A percentile compares a stretch with the other conserved stretches of the same genome.
phyloP scores from a whole-genome alignment of 2,888 invertebrate species.

The Agrochola litura region DNA sequence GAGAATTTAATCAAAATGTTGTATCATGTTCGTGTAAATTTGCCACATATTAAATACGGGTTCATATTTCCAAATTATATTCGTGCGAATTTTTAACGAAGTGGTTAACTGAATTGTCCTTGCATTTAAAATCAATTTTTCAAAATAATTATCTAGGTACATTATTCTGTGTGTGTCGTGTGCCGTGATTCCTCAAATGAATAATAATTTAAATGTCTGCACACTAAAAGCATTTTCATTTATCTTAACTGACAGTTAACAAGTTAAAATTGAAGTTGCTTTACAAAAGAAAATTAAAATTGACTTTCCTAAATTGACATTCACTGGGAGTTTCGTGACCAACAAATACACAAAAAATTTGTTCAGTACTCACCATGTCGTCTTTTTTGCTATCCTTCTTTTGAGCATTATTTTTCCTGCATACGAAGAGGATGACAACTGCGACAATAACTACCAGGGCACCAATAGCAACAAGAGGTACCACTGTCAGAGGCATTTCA shows the following conservation, averaged over 20 bases:
- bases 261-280: not conserved
- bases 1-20: slow-evolving; percentile 13
- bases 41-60: too few relatives aligned
- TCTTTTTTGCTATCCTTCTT: slow-evolving; percentile 93
- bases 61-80: not conserved
- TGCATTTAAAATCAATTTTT: not conserved
- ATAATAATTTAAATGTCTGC: not conserved
- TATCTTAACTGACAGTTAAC: not conserved
- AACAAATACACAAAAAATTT: not conserved
- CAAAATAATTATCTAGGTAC: not conserved
- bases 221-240: slow-evolving; percentile 2
- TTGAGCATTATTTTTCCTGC: slow-evolving; percentile 92
- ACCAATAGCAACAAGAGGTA: slow-evolving; percentile 93
- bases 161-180: not conserved
- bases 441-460: slow-evolving; percentile 93
- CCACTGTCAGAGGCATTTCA: slow-evolving; percentile 92
- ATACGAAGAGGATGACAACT: slow-evolving; percentile 92
- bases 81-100: slow-evolving; percentile 1
- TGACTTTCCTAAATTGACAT: not conserved
- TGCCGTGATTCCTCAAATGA: not conserved
- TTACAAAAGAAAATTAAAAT: not conserved
- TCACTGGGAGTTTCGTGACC: not conserved
- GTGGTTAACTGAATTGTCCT: not conserved
- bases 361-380: slow-evolving; percentile 92
- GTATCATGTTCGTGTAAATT: not conserved